Evolutionary conservation across 2,797 vertebrate species (phyloP), one percentile per base, ranked within the genome.

Genomic region (Neosilurus mollespiculum): DNA sequence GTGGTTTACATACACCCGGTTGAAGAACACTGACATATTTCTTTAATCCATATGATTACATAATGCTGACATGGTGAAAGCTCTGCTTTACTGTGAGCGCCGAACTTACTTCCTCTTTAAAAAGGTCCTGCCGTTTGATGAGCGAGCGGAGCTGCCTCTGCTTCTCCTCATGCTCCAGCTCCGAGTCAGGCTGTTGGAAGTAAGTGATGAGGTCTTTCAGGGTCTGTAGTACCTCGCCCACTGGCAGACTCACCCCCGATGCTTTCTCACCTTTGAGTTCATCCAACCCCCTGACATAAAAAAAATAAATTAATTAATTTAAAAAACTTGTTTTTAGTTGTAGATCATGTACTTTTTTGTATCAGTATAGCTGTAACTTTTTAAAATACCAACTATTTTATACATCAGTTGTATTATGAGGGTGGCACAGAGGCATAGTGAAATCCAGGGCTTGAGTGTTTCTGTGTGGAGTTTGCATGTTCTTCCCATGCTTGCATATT

Each of bases 71-170:
- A 20, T 16, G n/a, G 72, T 30, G 26, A 75, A 56, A 18, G 9
- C n/a, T 75, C 26, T 75, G 54, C 16, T 75, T 73, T 73, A 16
- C 16, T 20, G 0, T 12, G 7, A 3, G 69, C 4, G 2, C 24
- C 26, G 26, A 30, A 34, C 90, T 91, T 83, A 99, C 98, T 95
- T 99, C 98, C 83, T 99, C 98, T 91, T 99, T 99, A 91, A 99
- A 99, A 86, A 99, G 96, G 89, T 99, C 98, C 91, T 99, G 98
- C 30, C 97, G 96, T 88, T 99, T 99, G 92, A 98, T 98, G 88
- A 99, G 96, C 0, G 98, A 99, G 22, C 97, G 96, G 69, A 99
- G 96, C 77, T 97, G 96, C 90, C 89, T 95, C 91, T 99, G 98
- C 84, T 98, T 99, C 91, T 98, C 96, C 91, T 99, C 98, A 0